Base-by-base conservation (phyloP, 2,888 invertebrate species). In the Diarsia mendica region DNA sequence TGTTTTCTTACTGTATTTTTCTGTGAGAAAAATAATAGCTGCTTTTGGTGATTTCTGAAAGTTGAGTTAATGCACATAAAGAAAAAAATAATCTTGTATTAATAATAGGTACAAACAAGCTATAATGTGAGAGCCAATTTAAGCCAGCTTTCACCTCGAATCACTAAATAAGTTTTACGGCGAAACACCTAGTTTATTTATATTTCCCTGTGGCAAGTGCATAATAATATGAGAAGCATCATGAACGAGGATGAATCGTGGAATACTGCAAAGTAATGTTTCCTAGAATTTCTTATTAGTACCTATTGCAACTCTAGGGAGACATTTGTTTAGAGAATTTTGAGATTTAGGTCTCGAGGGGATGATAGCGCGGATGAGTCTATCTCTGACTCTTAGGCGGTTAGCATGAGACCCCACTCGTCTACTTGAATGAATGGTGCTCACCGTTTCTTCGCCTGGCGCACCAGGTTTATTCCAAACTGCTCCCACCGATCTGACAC, bases 191-290 rank as follows among this genome's bases (percentile, higher is more conserved):
- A 48, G 46, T 39, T 39, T 39, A 39, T 8, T 39, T 75, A 75
- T 28, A 63, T 75, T 64, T 68, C 68, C 64, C 66, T 53, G 55
- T 63, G 61, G 81, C 66, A 60, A 60, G 6, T 68, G 75, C 58
- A 61, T 73, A 66, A n/a, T n/a, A n/a, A n/a, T n/a, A n/a, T 75
- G 70, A 66, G 23, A 8, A 13, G n/a, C 28, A 23, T 46, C 77
- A 77, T 67, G 28, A 58, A 15, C 46, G 72, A 13, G 33, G 65
- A 15, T 46, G 72, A 13, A 72, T 63, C 58, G 18, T 53, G 33
- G 44, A 18, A 61, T 74, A 61, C 3, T 23, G 20, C 18, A 13
- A 23, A 58, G 46, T 1, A 49, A 20, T 39, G 44, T 49, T 44
- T 65, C 13, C 23, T 58, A 13, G 18, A 72, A 55, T 46, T 33